phyloP scores from a whole-genome alignment of 2,888 invertebrate species.

The Acrobasis repandana region DNA sequence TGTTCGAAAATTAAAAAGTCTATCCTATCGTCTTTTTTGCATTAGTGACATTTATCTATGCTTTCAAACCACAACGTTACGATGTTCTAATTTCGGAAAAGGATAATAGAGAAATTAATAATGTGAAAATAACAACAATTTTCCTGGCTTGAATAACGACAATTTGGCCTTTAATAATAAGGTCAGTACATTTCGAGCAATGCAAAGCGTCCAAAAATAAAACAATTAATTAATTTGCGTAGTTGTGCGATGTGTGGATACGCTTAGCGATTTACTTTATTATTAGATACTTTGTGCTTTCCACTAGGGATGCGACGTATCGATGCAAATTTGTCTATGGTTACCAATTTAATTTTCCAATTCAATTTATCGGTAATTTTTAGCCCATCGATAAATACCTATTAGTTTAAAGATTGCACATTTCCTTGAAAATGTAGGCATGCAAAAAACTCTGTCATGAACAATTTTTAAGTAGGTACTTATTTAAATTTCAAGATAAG shows the following conservation, averaged over 20 bases:
- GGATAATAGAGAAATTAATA: slow-evolving; percentile 1
- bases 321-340: too few species aligned
- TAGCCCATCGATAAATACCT: too few species aligned
- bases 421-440: too few species aligned
- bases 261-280: slow-evolving; percentile 30
- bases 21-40: neutral
- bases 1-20: too few species aligned
- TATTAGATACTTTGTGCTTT: slow-evolving; percentile 33
- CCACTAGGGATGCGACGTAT: neutral
- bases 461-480: too few species aligned
- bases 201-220: slow-evolving; percentile 45
- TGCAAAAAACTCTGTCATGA: too few species aligned
- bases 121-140: slow-evolving; percentile 10
- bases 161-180: slow-evolving; percentile 20
- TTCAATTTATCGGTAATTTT: too few species aligned
- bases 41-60: neutral
- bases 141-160: slow-evolving; percentile 8
- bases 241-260: slow-evolving; percentile 35
- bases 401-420: too few species aligned
- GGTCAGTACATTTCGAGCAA: slow-evolving; percentile 18
- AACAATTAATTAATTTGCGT: slow-evolving; percentile 55
- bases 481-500: too few species aligned
- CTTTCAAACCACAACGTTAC: neutral
- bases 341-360: too few species aligned
- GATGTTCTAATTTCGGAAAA: slow-evolving; percentile 10